A percentile compares a stretch with the other conserved stretches of the same genome.
Evolutionary conservation across 1,140 invertebrate species (phyloP).

Genomic region (Bombus vancouverensis): DNA sequence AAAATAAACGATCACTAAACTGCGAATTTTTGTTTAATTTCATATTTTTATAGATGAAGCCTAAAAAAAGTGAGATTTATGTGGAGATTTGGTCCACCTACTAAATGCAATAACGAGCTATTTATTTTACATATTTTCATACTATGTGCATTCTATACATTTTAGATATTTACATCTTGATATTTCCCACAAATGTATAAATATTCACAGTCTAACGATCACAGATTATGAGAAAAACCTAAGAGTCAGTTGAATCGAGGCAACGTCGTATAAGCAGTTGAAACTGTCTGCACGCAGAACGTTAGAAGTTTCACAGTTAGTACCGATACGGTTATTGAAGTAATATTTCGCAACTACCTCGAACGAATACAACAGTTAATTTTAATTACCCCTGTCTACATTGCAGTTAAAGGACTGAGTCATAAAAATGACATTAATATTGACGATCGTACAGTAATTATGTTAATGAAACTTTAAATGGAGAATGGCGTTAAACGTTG

Average conservation of each 20-base stretch:
- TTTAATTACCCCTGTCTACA: not conserved
- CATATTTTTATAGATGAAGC: too few relatives aligned
- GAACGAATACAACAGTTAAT: not conserved
- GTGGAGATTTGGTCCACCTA: too few relatives aligned
- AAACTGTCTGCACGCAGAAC: not conserved
- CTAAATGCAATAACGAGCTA: too few relatives aligned
- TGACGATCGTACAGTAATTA: not conserved
- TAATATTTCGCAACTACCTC: not conserved
- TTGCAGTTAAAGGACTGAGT: not conserved
- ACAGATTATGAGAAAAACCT: not conserved
- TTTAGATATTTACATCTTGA: too few relatives aligned
- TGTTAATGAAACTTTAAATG: not conserved
- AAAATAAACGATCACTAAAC: not conserved
- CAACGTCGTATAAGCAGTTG: not conserved
- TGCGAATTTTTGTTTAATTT: not conserved
- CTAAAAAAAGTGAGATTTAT: too few relatives aligned
- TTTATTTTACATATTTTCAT: too few relatives aligned
- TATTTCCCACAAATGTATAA: too few relatives aligned
- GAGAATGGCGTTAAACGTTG: not conserved
- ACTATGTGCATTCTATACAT: too few relatives aligned
- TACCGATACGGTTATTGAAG: not conserved
- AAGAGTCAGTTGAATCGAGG: not conserved
- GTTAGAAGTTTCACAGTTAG: not conserved
- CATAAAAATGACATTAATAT: slow-evolving; percentile 2
- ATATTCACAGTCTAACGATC: too few relatives aligned